phyloP scores from a whole-genome alignment of 2,888 invertebrate genomes.

The Andrena dorsata region DNA sequence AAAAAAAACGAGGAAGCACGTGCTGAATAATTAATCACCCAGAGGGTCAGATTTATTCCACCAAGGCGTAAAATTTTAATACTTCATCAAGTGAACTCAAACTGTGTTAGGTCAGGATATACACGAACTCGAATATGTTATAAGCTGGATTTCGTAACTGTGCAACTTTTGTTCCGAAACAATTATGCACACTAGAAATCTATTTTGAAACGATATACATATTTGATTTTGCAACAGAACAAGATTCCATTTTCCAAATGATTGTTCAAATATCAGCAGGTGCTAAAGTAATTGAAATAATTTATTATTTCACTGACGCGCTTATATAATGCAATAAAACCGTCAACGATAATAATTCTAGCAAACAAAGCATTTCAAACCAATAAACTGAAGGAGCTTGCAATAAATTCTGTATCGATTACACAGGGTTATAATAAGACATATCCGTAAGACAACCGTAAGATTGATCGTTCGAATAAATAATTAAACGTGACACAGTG shows the following conservation, averaged over 20 bases:
- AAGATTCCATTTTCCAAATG: no score
- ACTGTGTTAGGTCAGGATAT: neutral
- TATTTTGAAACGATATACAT: no score
- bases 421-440: no score
- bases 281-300: no score
- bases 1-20: neutral
- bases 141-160: neutral
- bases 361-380: no score
- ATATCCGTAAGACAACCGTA: neutral
- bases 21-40: slow-evolving; percentile 11
- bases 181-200: neutral
- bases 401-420: no score
- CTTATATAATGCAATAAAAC: no score
- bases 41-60: slow-evolving; percentile 9
- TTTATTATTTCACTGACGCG: no score
- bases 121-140: neutral
- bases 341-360: no score
- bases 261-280: no score
- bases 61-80: neutral
- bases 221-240: no score
- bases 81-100: neutral
- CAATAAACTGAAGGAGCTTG: no score
- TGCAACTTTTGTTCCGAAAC: neutral
- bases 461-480: neutral
- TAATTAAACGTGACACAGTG: neutral